Base-by-base conservation (phyloP, 2,888 invertebrate genomes). In the Vesta saturnalis region DNA sequence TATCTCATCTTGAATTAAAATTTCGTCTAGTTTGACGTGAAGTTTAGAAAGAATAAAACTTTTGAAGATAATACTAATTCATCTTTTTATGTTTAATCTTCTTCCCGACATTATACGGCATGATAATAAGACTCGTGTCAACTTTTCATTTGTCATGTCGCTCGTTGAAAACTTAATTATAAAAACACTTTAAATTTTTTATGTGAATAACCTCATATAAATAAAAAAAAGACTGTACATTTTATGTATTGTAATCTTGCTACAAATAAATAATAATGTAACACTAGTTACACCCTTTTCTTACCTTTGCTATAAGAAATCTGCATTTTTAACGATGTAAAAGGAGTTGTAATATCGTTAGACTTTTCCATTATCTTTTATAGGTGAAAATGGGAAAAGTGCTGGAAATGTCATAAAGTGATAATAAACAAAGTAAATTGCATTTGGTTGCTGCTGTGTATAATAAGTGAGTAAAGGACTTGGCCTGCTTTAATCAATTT, bases 241-340 rank as follows among this genome's bases (percentile, higher is more conserved):
- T 72, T 75, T 74, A 76, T 76, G 77, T 76, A 77, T 77, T 78
- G 77, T 77, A 77, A 77, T 78, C 74, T 77, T 73, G 75, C 70
- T 76, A 76, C 73, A 77, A 79, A 74, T 78, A 78, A 78, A 78
- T 77, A 77, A 77, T 75, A 72, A 72, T 71, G 76, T 78, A n/a
- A n/a, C n/a, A n/a, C n/a, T n/a, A n/a, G 35, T 35, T 35, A 10
- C 35, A 35, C 35, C 35, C n/a, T n/a, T n/a, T n/a, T n/a, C n/a
- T n/a, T n/a, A n/a, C 14, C 12, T 43, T 12, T n/a, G 4, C 19
- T 52, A 12, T 8, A 52, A 52, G 12, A 8, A 12, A 12, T 52
- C n/a, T 21, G 52, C 19, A 52, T 52, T 39, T 52, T 18, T 19
- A 19, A 52, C 5, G 21, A 52, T n/a, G 21, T 19, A 12, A 49